Evolutionary conservation across 2,797 vertebrate species (phyloP).

Genomic region (Ciconia nigra): DNA sequence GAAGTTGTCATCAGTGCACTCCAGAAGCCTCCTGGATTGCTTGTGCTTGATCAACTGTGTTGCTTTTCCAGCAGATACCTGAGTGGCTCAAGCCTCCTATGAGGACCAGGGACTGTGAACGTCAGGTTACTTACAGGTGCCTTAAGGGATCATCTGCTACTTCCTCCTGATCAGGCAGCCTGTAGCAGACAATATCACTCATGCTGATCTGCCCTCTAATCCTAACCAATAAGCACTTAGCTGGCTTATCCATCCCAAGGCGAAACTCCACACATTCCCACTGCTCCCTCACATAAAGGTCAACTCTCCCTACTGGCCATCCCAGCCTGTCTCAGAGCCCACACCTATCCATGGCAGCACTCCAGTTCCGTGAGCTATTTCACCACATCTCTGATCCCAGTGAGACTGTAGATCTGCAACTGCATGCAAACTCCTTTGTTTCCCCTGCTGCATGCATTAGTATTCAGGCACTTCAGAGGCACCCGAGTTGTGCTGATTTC

Average conservation of each 20-base stretch:
- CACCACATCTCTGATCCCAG: not conserved
- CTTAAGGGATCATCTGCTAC: not conserved
- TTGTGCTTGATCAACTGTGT: not conserved
- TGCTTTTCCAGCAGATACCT: not conserved
- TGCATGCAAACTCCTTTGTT: not conserved
- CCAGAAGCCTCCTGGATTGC: not conserved
- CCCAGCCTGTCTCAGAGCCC: not conserved
- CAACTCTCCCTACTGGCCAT: not conserved
- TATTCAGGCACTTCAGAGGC: not conserved
- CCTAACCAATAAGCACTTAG: not conserved
- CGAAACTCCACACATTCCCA: not conserved
- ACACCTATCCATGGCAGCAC: not conserved
- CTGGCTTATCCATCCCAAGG: not conserved
- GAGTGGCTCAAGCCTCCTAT: not conserved
- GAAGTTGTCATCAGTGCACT: not conserved
- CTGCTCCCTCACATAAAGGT: not conserved
- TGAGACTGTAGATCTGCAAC: not conserved
- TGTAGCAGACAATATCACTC: not conserved
- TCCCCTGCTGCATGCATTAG: not conserved
- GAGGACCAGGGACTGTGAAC: not conserved
- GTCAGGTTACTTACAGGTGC: not conserved
- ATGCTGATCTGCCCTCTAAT: not conserved
- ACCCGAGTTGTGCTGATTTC: not conserved
- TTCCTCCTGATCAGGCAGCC: not conserved
- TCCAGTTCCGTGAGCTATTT: not conserved